Evolutionary conservation across 2,113 vertebrate species (phyloP).

Genomic region (Hipposideros armiger): DNA sequence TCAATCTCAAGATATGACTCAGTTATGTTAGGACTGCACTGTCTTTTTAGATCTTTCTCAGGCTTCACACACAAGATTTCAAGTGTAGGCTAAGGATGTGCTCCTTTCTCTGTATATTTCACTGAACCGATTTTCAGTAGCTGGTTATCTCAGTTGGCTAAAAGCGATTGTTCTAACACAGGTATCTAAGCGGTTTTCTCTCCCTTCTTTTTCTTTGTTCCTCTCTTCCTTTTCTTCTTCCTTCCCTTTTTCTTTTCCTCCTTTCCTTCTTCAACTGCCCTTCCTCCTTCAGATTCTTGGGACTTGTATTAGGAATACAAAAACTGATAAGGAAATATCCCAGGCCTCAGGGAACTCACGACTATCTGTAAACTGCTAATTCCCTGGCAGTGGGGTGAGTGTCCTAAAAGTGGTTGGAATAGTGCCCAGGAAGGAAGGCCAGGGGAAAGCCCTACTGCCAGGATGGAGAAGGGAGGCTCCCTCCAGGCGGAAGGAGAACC

Average conservation of each 20-base stretch:
- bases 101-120: neutral
- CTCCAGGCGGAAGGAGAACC: neutral
- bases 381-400: neutral
- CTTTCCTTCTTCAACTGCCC: neutral
- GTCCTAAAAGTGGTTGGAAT: neutral
- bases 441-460: neutral
- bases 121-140: neutral
- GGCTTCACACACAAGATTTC: neutral
- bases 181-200: neutral
- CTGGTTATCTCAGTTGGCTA: neutral
- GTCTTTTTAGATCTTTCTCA: neutral
- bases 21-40: neutral
- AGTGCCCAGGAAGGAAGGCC: neutral
- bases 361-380: neutral
- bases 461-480: neutral
- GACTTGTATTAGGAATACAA: conserved; percentile 9
- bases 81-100: neutral
- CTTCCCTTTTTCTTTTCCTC: neutral
- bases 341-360: neutral
- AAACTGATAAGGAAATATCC: neutral
- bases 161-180: neutral
- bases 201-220: neutral
- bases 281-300: neutral
- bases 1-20: neutral
- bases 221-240: neutral